Conservation (phyloP, 2,888 invertebrate genomes). For the Melieria omissa region DNA sequence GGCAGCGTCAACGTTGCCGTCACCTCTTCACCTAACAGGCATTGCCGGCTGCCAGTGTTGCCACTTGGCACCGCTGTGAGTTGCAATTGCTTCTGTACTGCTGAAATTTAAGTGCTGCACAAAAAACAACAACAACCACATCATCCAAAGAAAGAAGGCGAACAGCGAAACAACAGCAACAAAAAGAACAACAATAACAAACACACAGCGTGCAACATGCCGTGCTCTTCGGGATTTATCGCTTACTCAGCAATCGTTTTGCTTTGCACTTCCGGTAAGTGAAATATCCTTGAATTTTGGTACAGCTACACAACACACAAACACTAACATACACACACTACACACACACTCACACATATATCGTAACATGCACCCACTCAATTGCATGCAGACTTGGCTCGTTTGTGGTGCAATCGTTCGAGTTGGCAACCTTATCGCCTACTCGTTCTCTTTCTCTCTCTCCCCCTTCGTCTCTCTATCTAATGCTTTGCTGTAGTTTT, state of each 20-base stretch:
- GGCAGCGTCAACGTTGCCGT: too few relatives aligned
- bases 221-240: conserved; percentile 64
- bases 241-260: conserved; percentile 67
- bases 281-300: conserved; percentile 41
- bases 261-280: conserved; percentile 67
- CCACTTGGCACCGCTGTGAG: too few relatives aligned
- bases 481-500: too few relatives aligned
- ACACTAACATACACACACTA: conserved; percentile 18
- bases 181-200: background rate
- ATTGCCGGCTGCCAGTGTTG: too few relatives aligned
- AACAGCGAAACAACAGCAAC: background rate
- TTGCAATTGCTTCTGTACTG: too few relatives aligned
- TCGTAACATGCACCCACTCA: background rate
- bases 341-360: conserved; percentile 5
- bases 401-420: conserved; percentile 3
- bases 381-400: background rate
- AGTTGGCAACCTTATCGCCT: too few relatives aligned
- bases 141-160: background rate
- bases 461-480: background rate
- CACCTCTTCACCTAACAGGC: too few relatives aligned
- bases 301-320: conserved; percentile 13
- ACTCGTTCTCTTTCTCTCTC: background rate
- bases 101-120: too few relatives aligned
- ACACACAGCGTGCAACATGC: conserved; percentile 6
- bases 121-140: too few relatives aligned